phyloP scores from a whole-genome alignment of 2,797 vertebrate species.

The Glyptemys insculpta region DNA sequence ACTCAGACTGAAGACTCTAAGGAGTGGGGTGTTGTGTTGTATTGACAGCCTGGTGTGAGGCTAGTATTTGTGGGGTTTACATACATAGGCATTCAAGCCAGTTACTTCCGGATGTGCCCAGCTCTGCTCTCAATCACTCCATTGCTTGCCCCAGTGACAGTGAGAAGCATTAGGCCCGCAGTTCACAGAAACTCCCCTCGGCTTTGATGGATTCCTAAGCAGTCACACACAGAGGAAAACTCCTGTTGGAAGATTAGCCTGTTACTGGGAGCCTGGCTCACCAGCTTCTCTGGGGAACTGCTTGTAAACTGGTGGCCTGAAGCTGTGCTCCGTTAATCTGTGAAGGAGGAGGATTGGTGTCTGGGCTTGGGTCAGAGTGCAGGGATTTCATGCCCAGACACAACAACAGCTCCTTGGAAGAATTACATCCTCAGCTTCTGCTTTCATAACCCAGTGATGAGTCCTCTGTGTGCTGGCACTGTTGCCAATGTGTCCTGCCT shows the following conservation, averaged over 20 bases:
- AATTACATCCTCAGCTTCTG: background rate
- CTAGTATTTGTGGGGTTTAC: background rate
- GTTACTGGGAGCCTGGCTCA: background rate
- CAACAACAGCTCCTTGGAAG: background rate
- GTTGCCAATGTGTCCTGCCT: background rate
- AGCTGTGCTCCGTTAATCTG: background rate
- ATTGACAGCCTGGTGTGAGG: background rate
- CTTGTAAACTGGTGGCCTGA: background rate
- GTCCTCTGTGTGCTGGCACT: background rate
- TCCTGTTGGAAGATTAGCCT: background rate
- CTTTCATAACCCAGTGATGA: background rate
- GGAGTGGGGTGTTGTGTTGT: background rate
- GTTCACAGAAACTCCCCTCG: background rate
- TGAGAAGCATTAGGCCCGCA: background rate
- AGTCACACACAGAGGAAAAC: background rate
- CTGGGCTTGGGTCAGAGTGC: rapidly evolving
- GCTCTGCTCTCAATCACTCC: background rate
- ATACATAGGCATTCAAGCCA: background rate
- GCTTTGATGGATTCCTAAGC: background rate
- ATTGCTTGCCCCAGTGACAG: background rate
- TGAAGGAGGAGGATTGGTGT: background rate
- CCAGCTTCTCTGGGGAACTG: background rate
- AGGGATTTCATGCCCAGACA: background rate
- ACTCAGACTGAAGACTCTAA: background rate
- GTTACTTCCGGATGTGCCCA: background rate